Base-by-base conservation (phyloP, 53 echinoderm and acorn worm genomes). In the Paelopatides confundens region DNA sequence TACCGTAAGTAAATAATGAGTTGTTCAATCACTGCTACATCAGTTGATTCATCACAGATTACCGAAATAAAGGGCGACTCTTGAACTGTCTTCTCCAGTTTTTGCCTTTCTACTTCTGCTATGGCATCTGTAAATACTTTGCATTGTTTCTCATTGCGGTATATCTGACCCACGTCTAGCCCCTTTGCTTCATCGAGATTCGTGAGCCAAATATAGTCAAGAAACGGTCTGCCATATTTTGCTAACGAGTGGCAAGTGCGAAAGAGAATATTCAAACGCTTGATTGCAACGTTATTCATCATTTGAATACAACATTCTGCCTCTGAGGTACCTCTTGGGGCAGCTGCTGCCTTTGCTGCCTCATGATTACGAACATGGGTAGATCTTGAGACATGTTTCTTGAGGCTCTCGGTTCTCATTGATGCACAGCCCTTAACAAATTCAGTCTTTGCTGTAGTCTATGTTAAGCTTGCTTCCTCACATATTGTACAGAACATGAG, bases 191-290 rank as follows among this genome's bases (percentile, higher is more conserved):
- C n/a, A 32, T 90, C 90, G 0, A 86, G 63, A 24, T 31, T 33
- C 17, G 78, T 50, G 71, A 92, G 71, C 93, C 92, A 92, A 21
- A 15, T 21, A 6, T 47, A 86, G 40, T 92, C 89, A 5, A 82
- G 49, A 40, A 86, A 89, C 2, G 89, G 89, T 36, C 89, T 29
- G 27, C 92, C 83, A 24, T 92, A 69, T 27, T 64, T 76, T 1
- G 92, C 86, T 27, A 88, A 62, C 4, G 88, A 85, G 51, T 92
- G 89, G 39, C 86, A 66, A 26, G 83, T 89, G 9, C 85, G 34
- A 43, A 92, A 92, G 21, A 92, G 74, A 50, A 89, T 23, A 2
- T 77, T 27, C 15, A 92, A 58, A 2, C 71, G 89, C 17, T 76
- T 68, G 36, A 66, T 23, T 4, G 87, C 74, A 2, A 35, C 32